Conservation (phyloP, 2,113 vertebrate genomes). For the Barnardius zonarius region DNA sequence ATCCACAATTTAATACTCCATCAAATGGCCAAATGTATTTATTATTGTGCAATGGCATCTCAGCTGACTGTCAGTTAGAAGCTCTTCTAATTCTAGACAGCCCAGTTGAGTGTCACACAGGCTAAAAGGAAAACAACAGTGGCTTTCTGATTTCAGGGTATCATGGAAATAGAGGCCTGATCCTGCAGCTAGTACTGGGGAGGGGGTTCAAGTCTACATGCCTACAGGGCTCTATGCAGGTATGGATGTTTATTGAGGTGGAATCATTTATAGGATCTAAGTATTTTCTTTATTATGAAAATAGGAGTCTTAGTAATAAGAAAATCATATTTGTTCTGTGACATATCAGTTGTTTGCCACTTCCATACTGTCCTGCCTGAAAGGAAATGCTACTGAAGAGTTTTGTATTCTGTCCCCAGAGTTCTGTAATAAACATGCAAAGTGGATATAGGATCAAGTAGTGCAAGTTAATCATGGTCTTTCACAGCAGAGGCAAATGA, state of each 20-base stretch:
- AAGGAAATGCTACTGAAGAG: neutral
- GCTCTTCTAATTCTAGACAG: neutral
- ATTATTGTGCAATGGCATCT: neutral
- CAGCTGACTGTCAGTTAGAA: neutral
- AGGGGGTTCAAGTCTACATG: rapidly evolving
- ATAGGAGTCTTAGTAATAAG: neutral
- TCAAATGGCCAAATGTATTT: conserved; percentile 48
- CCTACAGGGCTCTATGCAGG: neutral
- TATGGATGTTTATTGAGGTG: neutral
- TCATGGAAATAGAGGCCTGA: neutral
- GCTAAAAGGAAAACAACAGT: neutral
- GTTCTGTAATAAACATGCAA: neutral
- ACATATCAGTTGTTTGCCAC: neutral
- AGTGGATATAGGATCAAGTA: neutral
- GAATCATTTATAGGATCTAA: neutral
- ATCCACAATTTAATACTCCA: conserved; percentile 58
- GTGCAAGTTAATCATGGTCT: neutral
- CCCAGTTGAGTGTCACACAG: neutral
- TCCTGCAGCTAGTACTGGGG: neutral
- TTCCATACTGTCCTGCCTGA: neutral
- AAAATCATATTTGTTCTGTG: neutral
- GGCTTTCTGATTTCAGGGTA: neutral
- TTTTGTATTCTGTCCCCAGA: neutral
- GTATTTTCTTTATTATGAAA: neutral
- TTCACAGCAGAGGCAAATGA: neutral